A percentile compares a stretch with the other conserved stretches of the same genome.
Evolutionary conservation across 2,888 invertebrate genomes (phyloP).

Genomic region (Dusona sp.): DNA sequence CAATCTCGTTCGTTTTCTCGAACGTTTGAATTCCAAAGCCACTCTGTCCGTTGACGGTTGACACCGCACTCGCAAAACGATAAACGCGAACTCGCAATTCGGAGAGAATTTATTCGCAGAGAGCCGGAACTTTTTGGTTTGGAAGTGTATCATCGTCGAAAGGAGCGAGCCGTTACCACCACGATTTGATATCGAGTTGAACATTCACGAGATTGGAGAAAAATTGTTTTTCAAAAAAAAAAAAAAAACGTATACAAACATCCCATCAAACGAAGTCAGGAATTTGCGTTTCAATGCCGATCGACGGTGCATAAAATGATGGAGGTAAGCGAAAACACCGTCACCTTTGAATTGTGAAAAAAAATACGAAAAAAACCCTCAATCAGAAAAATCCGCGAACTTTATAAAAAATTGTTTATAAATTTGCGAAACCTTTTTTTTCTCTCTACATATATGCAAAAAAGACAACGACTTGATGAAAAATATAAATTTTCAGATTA

Average conservation of each 20-base stretch:
- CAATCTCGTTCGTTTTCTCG: conserved; percentile 40
- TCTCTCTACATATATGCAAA: not conserved
- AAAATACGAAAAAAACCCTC: not conserved
- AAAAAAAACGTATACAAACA: not conserved
- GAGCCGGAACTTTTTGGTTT: not conserved
- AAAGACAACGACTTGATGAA: not conserved
- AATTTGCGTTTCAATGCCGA: not conserved
- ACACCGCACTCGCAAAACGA: not conserved
- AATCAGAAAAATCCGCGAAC: not conserved
- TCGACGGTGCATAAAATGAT: conserved; percentile 35
- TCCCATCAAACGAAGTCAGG: not conserved
- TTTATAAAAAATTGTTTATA: not conserved
- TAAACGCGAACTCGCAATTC: not conserved
- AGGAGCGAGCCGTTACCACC: not conserved
- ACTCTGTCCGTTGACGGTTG: conserved; percentile 57
- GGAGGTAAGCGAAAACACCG: conserved; percentile 41
- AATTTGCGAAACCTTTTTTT: not conserved
- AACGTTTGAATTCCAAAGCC: conserved; percentile 62
- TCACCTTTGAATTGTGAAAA: not conserved
- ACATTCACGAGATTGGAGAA: not conserved
- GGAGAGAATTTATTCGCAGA: not conserved
- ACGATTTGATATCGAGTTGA: not conserved
- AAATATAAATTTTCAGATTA: conserved; percentile 24
- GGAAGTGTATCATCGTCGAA: not conserved
- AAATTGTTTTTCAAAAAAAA: not conserved